Evolutionary conservation across 2,888 invertebrate genomes (phyloP), one percentile per base, ranked within the genome.

Genomic region (Griposia aprilina): DNA sequence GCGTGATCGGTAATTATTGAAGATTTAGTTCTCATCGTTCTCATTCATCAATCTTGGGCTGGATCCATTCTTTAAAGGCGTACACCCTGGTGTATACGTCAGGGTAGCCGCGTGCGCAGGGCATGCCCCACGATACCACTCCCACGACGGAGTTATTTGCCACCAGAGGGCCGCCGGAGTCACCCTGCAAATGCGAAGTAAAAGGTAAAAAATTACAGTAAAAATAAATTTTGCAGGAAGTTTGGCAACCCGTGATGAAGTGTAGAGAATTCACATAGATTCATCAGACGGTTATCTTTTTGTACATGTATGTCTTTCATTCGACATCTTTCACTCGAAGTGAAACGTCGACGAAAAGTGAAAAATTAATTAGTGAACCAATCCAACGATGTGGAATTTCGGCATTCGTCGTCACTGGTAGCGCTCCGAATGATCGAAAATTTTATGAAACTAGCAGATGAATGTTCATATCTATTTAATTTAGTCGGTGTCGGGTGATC

Each of bases 91-190:
- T 94, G 91, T 96, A 97, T 52, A 97, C 97, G 88, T 97, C 97
- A 48, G 97, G 97, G 78, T 93, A 95, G n/a, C 97, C 97, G 3
- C 92, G 92, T 0, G 97, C 97, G 83, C 97, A 97, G 0, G 97
- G 97, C 91, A 95, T 93, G 8, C 97, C 97, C 97, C 97, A 97
- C 0, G 97, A 97, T 0, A 97, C 97, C 20, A 97, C 90, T 50
- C 97, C 97, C 1, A 97, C 95, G 8, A 97, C 90, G 4, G 79
- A 88, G 63, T 90, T 90, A 2, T 89, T 91, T 75, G 95, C 93
- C 50, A 96, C 95, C 26, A 97, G 90, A 0, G 97, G 97, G 6
- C 97, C 97, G 0, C 97, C 97, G 36, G 97, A 97, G 83, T 97
- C 97, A 81, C 97, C 97, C 95, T 97, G 92, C 6, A 91, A 93